These are phyloP conservation scores for Zosterops hypoxanthus DNA, from an alignment of 2,113 vertebrate species.

Conservation along the genomic window DNA sequence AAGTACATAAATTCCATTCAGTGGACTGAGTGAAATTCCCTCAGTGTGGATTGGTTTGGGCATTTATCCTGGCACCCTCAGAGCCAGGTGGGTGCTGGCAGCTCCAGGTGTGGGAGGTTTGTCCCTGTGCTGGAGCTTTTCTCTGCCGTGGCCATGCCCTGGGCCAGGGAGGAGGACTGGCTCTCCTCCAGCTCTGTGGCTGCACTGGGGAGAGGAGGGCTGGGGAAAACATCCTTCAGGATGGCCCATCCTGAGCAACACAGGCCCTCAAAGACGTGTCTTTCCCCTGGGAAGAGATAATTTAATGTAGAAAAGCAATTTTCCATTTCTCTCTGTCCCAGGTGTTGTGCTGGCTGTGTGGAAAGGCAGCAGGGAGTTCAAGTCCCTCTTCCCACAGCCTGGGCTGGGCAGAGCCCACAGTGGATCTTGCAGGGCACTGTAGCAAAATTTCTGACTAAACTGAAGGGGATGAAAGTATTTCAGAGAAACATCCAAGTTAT, in stretches of 20 bases:
- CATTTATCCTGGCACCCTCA: background rate
- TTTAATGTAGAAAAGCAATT: background rate
- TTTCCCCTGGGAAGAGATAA: background rate
- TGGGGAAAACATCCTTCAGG: background rate
- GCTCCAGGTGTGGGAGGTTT: background rate
- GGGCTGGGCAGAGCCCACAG: background rate
- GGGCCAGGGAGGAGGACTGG: too few species aligned
- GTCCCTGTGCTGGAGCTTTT: background rate
- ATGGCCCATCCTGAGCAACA: background rate
- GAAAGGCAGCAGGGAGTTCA: background rate
- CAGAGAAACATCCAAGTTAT: background rate
- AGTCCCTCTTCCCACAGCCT: fast-evolving
- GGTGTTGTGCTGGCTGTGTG: fast-evolving
- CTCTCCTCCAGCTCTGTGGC: background rate
- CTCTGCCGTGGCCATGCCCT: background rate
- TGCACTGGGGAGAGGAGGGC: background rate
- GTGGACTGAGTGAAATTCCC: fast-evolving
- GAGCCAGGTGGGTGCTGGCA: fast-evolving
- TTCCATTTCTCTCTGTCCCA: fast-evolving
- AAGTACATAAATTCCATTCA: background rate
- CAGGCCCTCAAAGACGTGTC: background rate
- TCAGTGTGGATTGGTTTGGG: background rate
- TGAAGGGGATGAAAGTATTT: background rate
- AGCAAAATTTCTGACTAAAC: background rate
- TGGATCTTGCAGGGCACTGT: fast-evolving